Evolutionary conservation across 2,797 vertebrate genomes (phyloP), one percentile per base, ranked within the genome.

Genomic region (Trematomus bernacchii): DNA sequence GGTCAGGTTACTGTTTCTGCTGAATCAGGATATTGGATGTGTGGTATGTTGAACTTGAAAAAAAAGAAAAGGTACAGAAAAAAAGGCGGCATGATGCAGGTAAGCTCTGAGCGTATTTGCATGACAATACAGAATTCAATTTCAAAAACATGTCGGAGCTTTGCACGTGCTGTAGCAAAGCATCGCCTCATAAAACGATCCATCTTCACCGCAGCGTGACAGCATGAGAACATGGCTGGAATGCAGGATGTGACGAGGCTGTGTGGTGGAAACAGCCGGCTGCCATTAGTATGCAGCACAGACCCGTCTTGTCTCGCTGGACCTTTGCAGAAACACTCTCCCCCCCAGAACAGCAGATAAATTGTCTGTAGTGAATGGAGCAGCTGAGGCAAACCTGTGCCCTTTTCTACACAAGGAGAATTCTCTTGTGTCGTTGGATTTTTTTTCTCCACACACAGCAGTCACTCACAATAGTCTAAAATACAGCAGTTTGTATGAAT

Each of bases 251-350:
- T 91, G 87, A 88, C 85, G 50, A 80, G 65, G 63, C 81, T 68
- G 76, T 58, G 68, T 69, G 72, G 81, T 76, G 46, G 81, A 83
- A 85, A 80, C 83, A 76, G 74, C 55, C 15, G 33, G 77, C 75
- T 78, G 80, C 75, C 78, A 87, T 93, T 92, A 90, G 89, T 92
- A 93, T 93, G 86, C 93, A 88, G 89, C 68, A 40, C 85, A 79
- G 83, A 87, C 27, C 59, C 27, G 11, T 80, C 78, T 82, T 71
- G 90, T 86, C 85, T 84, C 69, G 84, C 82, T 92, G 92, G 89
- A 91, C 90, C 85, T 87, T 92, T 83, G 86, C 85, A 73, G 87
- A 86, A 88, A 84, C 71, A 73, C 78, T 71, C 72, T 65, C 64
- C 72, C 27, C 27, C 73, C 70, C 55, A 80, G 73, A 89, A 84